Base-by-base conservation (phyloP, 2,113 vertebrate species). In the Saguinus midas region DNA sequence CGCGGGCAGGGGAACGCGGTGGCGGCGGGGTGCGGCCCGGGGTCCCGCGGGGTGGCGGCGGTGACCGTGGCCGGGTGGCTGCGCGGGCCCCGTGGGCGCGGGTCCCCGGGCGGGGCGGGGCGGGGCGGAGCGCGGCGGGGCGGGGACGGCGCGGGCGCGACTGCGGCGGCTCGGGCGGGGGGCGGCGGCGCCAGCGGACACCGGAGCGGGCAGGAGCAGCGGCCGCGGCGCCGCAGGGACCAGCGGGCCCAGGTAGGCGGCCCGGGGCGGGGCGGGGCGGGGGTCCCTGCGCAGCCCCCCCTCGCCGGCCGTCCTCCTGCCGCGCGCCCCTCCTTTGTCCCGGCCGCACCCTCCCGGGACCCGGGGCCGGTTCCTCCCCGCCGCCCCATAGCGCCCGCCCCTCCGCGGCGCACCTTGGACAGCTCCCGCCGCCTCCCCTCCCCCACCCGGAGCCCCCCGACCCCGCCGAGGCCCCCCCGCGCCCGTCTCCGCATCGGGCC, bases 171-270 rank as follows among this genome's bases (percentile, higher is more conserved):
- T n/a, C 80, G 13, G 80, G 70, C 11, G 57, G 91, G 50, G 48
- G 55, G 87, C 37, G 57, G 75, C 48, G 90, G 84, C 84, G 90
- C 90, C 78, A 66, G 82, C 57, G 82, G 82, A 86, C 91, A 52
- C 45, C 37, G 40, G 32, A 55, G 48, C 48, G 45, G 27, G 58
- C 27, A 91, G 78, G 61, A 64, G 89, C 50, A 82, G 78, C 76
- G 27, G 73, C 84, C 48, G 78, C 92, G 52, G 84, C 86, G 78
- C 83, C 83, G 66, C 85, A 27, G 85, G 85, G 92, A 88, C 52
- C 82, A 82, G 83, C 57, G 90, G 68, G 78, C 70, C 90, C 95
- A 96, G 95, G 95, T 96, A 96, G 91, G 95, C 80, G 79, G 70
- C 79, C 75, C 43, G 50, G 95, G 48, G 85, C 64, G 68, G 64